A percentile compares a stretch with the other conserved stretches of the same genome.
Conservation (phyloP, 2,888 invertebrate species). For the Saturnia japonica region DNA sequence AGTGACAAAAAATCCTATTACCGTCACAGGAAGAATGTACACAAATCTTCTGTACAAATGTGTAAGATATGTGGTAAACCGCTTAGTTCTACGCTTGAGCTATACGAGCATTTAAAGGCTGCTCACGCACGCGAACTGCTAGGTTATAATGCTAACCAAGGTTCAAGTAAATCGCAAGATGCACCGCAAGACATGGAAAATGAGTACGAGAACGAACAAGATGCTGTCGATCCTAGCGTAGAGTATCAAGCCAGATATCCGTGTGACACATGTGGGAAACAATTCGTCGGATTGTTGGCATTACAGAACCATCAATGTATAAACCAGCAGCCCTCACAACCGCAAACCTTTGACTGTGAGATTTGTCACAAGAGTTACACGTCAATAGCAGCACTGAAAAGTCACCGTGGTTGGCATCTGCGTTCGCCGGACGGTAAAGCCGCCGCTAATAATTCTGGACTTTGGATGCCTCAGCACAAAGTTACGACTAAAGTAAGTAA, state of each 20-base stretch:
- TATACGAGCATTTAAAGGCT: slow-evolving; percentile 84
- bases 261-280: slow-evolving; percentile 80
- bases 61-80: slow-evolving; percentile 85
- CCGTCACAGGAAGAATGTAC: slow-evolving; percentile 81
- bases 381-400: slow-evolving; percentile 84
- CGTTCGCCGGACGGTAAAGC: slow-evolving; percentile 81
- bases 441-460: slow-evolving; percentile 75
- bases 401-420: slow-evolving; percentile 86
- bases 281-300: slow-evolving; percentile 77
- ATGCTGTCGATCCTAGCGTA: slow-evolving; percentile 61
- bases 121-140: slow-evolving; percentile 80
- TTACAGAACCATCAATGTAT: slow-evolving; percentile 81
- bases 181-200: slow-evolving; percentile 54
- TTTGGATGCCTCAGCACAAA: slow-evolving; percentile 81
- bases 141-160: slow-evolving; percentile 74
- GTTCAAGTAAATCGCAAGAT: slow-evolving; percentile 62
- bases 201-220: slow-evolving; percentile 69
- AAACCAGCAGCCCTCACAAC: slow-evolving; percentile 58
- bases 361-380: slow-evolving; percentile 85
- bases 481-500: slow-evolving; percentile 78
- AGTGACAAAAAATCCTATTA: slow-evolving; percentile 82
- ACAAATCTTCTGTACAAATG: slow-evolving; percentile 77
- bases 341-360: slow-evolving; percentile 82
- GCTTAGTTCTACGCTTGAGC: slow-evolving; percentile 83
- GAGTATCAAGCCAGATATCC: slow-evolving; percentile 79